Evolutionary conservation across 1,140 invertebrate genomes (phyloP), one percentile per base, ranked within the genome.

Genomic region (Nasonia vitripennis): DNA sequence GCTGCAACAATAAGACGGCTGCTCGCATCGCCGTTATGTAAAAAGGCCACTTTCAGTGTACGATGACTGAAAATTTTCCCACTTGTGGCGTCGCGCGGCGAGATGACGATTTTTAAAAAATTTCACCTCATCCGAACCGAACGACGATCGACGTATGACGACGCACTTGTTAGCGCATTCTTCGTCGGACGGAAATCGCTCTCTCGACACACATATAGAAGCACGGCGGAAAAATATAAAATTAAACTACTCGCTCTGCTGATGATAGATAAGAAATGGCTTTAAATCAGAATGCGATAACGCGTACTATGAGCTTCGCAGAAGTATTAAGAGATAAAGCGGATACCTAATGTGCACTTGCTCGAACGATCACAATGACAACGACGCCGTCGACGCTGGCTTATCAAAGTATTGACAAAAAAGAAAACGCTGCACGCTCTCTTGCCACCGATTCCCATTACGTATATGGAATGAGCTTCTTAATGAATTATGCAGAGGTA

Each of bases 261-360:
- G 48, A 85, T 77, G 51, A 85, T 41, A 85, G 84, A 85, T 85
- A 83, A 86, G 75, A 73, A 83, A 41, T 27, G 34, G 48, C 85
- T 86, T 79, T 86, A 82, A 86, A 86, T 86, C 85, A 86, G 10
- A 78, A 78, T 83, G 41, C 48, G 80, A 86, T 86, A 86, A 86
- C 80, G 75, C 41, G 23, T 83, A 86, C 78, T 85, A 77, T 81
- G 77, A 68, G 79, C 84, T 85, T 68, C 20, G 41, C 27, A 81
- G 78, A 85, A 85, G 23, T 27, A n/a, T n/a, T 45, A n/a, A 37
- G 68, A 62, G 83, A 85, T 81, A 85, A 77, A 85, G 51, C 20
- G 37, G 48, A 77, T 79, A 78, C 75, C 41, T 45, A 78, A 79
- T 62, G 41, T 73, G 27, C 23, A n/a, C 70, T 71, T 14, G 27